A percentile compares a stretch with the other conserved stretches of the same genome.
Conservation (phyloP, 1,140 invertebrate genomes). For the Amphibalanus amphitrite region DNA sequence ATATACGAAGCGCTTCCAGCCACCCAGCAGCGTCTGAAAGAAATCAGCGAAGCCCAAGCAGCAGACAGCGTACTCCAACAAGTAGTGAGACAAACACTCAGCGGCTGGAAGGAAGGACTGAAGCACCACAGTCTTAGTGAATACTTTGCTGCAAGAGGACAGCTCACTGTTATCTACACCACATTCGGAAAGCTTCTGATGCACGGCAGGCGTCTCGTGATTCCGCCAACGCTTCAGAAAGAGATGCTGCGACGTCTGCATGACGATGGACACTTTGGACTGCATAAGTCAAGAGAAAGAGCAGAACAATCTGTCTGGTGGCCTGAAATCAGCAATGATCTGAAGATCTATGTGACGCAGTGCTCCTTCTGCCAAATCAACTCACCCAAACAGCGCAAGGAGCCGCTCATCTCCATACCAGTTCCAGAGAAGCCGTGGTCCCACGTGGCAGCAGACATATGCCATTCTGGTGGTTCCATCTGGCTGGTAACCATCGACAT, state of each 20-base stretch:
- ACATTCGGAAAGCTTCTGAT: neutral
- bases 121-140: neutral
- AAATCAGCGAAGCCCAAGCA: neutral
- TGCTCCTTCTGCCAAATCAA: neutral
- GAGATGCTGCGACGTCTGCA: neutral
- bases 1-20: neutral
- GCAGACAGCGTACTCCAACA: neutral
- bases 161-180: neutral
- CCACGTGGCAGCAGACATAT: neutral
- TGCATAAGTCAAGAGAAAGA: neutral
- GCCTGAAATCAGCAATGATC: neutral
- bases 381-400: neutral
- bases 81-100: neutral
- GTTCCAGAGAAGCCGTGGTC: neutral
- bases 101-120: neutral
- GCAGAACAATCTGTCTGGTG: neutral
- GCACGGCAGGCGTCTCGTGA: neutral
- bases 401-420: neutral
- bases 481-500: neutral
- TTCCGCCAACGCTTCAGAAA: neutral
- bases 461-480: neutral
- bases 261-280: neutral
- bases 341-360: neutral
- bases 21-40: neutral
- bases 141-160: neutral